Conservation (phyloP, 2,888 invertebrate species). For the Drosophila parthenogenetica region DNA sequence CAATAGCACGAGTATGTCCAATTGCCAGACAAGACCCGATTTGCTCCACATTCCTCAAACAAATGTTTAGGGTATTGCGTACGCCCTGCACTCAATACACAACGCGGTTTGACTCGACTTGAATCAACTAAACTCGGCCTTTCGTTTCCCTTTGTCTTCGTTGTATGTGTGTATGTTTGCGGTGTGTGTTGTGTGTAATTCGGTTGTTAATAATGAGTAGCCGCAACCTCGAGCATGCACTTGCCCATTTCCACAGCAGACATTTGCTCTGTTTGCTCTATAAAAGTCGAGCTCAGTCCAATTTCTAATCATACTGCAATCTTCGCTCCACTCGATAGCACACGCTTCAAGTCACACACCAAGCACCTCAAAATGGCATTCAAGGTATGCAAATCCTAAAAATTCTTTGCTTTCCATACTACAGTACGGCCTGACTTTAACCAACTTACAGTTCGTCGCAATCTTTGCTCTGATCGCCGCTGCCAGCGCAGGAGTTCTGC, state of each 20-base stretch:
- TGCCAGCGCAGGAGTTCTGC: constrained; percentile 71
- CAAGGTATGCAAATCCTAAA: constrained; percentile 63
- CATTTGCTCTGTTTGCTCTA: constrained; percentile 42
- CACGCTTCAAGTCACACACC: constrained; percentile 47
- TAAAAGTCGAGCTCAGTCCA: constrained; percentile 48
- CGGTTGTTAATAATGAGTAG: constrained; percentile 41
- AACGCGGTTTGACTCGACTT: constrained; percentile 8
- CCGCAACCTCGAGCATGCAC: constrained; percentile 57
- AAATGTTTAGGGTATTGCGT: constrained; percentile 47
- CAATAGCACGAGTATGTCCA: constrained; percentile 62
- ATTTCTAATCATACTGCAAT: constrained; percentile 67
- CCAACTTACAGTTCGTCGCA: constrained; percentile 61
- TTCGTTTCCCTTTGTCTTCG: constrained; percentile 48
- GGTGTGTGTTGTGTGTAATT: constrained; percentile 31
- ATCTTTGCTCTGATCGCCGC: constrained; percentile 71
- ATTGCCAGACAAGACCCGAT: constrained; percentile 65
- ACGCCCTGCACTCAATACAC: constrained; percentile 43
- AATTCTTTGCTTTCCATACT: neutral
- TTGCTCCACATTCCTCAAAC: constrained; percentile 73
- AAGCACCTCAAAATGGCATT: constrained; percentile 73
- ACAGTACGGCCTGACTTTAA: neutral
- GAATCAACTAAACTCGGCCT: constrained; percentile 28
- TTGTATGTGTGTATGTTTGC: constrained; percentile 17
- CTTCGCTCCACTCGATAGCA: constrained; percentile 49
- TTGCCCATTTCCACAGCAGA: constrained; percentile 27